Evolutionary conservation across 2,888 invertebrate species (phyloP).

Genomic region (Drosophila mercatorum): DNA sequence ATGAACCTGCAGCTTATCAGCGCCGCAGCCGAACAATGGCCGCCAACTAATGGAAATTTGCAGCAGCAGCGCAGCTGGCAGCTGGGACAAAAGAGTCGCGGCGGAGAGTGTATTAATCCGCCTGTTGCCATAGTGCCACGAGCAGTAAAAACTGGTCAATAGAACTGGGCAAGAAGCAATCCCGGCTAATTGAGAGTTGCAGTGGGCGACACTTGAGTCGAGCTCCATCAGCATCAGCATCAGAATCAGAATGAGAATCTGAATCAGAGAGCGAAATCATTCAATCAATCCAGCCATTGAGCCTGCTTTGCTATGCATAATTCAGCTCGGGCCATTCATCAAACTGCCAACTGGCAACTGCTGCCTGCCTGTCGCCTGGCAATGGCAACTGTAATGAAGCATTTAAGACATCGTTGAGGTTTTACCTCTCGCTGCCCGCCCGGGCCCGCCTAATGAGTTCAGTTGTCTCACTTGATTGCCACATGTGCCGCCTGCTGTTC

Average conservation of each 20-base stretch:
- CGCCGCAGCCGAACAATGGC: slow-evolving; percentile 42
- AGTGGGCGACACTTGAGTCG: neutral
- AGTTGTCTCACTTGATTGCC: slow-evolving; percentile 59
- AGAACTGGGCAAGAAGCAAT: slow-evolving; percentile 7
- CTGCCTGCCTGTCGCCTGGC: slow-evolving; percentile 14
- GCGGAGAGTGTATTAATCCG: slow-evolving; percentile 31
- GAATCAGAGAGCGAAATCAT: slow-evolving; percentile 28
- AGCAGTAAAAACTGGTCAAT: neutral
- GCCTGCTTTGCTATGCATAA: slow-evolving; percentile 42
- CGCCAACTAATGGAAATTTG: slow-evolving; percentile 52
- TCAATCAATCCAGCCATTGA: slow-evolving; percentile 61
- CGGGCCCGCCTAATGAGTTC: slow-evolving; percentile 50
- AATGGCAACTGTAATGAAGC: slow-evolving; percentile 53
- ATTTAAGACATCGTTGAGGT: slow-evolving; percentile 57
- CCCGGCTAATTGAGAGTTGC: slow-evolving; percentile 28
- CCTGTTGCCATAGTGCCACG: slow-evolving; percentile 26
- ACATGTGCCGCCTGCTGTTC: slow-evolving; percentile 41
- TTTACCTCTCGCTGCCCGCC: slow-evolving; percentile 20
- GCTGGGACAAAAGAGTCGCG: neutral
- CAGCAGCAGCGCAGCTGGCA: slow-evolving; percentile 12
- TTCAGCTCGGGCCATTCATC: slow-evolving; percentile 48
- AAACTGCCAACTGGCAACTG: slow-evolving; percentile 32
- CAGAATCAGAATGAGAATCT: too few species aligned
- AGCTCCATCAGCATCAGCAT: too few species aligned
- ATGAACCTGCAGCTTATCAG: slow-evolving; percentile 45